Evolutionary conservation across 53 echinoderm and acorn worm genomes (phyloP), one percentile per base, ranked within the genome.

Genomic region (Patiria pectinifera): DNA sequence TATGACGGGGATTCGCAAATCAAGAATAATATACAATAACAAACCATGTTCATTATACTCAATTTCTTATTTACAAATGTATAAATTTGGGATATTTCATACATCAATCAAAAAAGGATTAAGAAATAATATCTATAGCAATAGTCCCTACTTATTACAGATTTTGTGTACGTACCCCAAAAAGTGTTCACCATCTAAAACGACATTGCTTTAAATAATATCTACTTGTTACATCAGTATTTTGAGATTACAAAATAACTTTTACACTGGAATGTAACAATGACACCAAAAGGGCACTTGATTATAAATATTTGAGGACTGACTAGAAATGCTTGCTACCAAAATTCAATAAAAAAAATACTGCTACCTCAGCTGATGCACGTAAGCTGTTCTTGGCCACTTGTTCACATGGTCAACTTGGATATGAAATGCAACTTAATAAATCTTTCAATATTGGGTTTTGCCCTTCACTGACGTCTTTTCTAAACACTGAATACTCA

Each of bases 191-290:
- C 66, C 66, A 66, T 0, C 19, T 66, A 1, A 14, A 66, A 66
- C 4, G 66, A 66, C 66, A 66, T 6, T 66, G 66, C 66, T 66
- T 66, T 53, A 53, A 53, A 53, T 8, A 53, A 53, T 53, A 53
- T 53, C 53, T 53, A 53, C 5, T 8, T 53, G 53, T 53, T 53
- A 5, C 53, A 53, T 53, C 15, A 18, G 66, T 66, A 66, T 7
- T 60, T 3, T 46, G 69, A 70, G 58, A 45, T 79, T 89, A 23
- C 45, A 78, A 89, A 89, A 62, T 5, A 62, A 90, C 62, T 69
- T 81, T 21, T 81, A 81, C 89, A 90, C 90, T 90, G 81, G 90
- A 90, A 90, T 90, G 90, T 90, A 81, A 90, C 81, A 81, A 80
- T 21, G 21, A 80, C 66, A 90, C 90, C 80, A 66, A 2, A 86